A percentile compares a stretch with the other conserved stretches of the same genome.
These are phyloP conservation scores for Panagrolaimus sp. DNA, from an alignment of 1,140 invertebrate species.

Conservation along the genomic window DNA sequence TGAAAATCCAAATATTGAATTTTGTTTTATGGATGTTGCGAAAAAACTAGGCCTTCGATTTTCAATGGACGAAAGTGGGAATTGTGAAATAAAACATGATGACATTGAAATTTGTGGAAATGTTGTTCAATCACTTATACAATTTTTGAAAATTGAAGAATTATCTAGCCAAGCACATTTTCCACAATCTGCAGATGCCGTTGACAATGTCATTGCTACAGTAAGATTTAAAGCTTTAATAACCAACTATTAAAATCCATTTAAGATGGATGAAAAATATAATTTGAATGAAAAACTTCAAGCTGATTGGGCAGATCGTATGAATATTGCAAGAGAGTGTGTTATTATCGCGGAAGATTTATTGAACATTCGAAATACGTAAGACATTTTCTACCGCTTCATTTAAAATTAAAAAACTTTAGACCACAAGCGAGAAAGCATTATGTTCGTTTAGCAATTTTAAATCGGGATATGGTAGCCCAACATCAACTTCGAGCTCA, in stretches of 20 bases:
- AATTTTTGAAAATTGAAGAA: conserved; percentile 32
- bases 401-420: not conserved
- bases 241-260: conserved; percentile 20
- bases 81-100: conserved; percentile 29
- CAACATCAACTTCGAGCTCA: not conserved
- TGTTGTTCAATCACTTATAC: conserved; percentile 29
- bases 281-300: conserved; percentile 37
- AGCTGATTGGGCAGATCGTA: conserved; percentile 40
- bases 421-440: conserved; percentile 34
- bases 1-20: not conserved
- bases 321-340: conserved; percentile 44
- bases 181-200: not conserved
- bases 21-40: not conserved
- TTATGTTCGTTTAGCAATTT: conserved; percentile 39
- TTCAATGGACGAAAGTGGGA: not conserved
- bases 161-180: conserved; percentile 22
- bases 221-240: conserved; percentile 8
- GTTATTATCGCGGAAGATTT: conserved; percentile 45
- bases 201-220: conserved; percentile 20
- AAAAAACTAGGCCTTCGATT: not conserved
- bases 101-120: conserved; percentile 37
- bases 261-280: conserved; percentile 41
- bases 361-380: conserved; percentile 31
- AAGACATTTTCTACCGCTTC: not conserved
- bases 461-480: conserved; percentile 37